A percentile compares a stretch with the other conserved stretches of the same genome.
Conservation (phyloP, 2,888 invertebrate species). For the Epinotia demarniana region DNA sequence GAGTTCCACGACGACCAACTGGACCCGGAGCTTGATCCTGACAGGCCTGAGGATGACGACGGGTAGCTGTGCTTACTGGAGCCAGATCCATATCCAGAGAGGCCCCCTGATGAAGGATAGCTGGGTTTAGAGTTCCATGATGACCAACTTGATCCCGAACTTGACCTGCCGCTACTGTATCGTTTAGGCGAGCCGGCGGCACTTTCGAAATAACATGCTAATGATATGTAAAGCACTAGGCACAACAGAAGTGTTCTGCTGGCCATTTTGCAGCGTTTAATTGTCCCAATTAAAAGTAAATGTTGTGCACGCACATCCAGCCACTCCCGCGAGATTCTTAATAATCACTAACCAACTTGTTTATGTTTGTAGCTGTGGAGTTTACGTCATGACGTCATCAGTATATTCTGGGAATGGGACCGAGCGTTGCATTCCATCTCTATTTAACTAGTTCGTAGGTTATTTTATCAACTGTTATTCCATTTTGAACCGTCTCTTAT, state of each 20-base stretch:
- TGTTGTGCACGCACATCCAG: slow-evolving; percentile 10
- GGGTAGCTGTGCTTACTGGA: slow-evolving; percentile 39
- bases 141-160: slow-evolving; percentile 46
- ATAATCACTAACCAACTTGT: slow-evolving; percentile 24
- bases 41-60: slow-evolving; percentile 49
- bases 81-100: slow-evolving; percentile 39
- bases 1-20: slow-evolving; percentile 31
- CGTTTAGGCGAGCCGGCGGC: slow-evolving; percentile 49
- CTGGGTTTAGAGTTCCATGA: slow-evolving; percentile 39
- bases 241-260: slow-evolving; percentile 67
- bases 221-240: slow-evolving; percentile 62
- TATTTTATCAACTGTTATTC: background rate
- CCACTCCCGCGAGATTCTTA: slow-evolving; percentile 1
- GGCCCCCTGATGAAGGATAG: slow-evolving; percentile 26
- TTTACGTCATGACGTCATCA: slow-evolving; percentile 51
- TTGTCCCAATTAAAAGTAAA: slow-evolving; percentile 14
- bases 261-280: slow-evolving; percentile 60
- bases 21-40: slow-evolving; percentile 47
- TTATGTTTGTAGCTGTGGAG: background rate
- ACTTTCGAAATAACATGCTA: slow-evolving; percentile 60
- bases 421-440: slow-evolving; percentile 16
- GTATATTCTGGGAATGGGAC: slow-evolving; percentile 54
- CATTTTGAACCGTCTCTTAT: background rate
- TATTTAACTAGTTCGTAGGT: background rate
- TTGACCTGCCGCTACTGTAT: slow-evolving; percentile 48